Percentiles rank a stretch among this genome's conserved stretches.
These are phyloP conservation scores for Eupeodes luniger DNA, from an alignment of 2,888 invertebrate species.

Conservation along the genomic window DNA sequence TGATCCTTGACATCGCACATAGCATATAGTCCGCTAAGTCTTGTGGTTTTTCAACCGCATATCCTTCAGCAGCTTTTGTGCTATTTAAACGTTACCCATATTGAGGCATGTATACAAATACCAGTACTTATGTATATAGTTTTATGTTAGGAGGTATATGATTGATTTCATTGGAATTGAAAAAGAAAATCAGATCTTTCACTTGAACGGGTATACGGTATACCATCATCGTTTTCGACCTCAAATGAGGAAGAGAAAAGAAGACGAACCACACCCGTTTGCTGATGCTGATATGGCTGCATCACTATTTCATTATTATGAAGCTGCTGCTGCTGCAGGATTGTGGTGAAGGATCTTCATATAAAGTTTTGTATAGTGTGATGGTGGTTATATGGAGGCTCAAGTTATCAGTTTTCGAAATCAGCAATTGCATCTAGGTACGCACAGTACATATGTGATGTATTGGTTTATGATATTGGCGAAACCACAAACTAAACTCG, in stretches of 20 bases:
- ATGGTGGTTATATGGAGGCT: neutral
- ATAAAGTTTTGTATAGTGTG: neutral
- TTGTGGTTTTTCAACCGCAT: conserved; percentile 55
- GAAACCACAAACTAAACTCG: conserved; percentile 58
- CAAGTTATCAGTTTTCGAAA: conserved; percentile 42
- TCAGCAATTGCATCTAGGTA: conserved; percentile 54
- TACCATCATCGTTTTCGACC: neutral
- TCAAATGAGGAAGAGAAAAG: neutral
- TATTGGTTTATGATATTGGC: conserved; percentile 24
- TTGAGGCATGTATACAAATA: neutral
- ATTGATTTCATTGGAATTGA: conserved; percentile 71
- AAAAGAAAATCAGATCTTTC: conserved; percentile 70
- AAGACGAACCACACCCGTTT: conserved; percentile 21
- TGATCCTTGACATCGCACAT: conserved; percentile 38
- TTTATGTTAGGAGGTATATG: neutral
- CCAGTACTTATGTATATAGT: neutral
- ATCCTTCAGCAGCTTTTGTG: conserved; percentile 54
- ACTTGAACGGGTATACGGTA: conserved; percentile 26
- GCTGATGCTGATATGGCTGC: neutral
- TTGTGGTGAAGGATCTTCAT: neutral
- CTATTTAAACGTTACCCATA: conserved; percentile 48
- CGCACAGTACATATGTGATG: conserved; percentile 20
- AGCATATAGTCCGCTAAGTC: conserved; percentile 28
- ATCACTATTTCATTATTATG: conserved; percentile 27
- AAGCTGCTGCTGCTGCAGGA: neutral